Base-by-base conservation (phyloP, 2,888 invertebrate species). In the Strigamia maritima region DNA sequence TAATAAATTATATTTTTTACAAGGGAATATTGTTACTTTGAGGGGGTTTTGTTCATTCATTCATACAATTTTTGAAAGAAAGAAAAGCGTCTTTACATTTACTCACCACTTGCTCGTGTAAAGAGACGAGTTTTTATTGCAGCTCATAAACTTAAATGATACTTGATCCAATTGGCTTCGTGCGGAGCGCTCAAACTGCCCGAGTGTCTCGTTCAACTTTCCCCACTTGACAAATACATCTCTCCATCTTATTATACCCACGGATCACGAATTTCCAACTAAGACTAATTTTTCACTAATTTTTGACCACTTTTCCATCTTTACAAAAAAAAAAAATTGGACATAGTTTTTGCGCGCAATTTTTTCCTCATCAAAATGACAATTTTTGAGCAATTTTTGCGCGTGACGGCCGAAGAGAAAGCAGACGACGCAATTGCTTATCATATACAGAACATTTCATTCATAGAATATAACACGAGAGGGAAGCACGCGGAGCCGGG, bases 101-200 rank as follows among this genome's bases (percentile, higher is more conserved):
- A 31, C 24, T 35, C 40, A 44, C 74, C 28, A 44, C 79, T 19
- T 28, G 78, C 40, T 24, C 38, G 35, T 38, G n/a, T 24, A 19
- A 26, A 22, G 79, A 31, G 38, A 65, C 74, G 38, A 38, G 79
- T 75, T 80, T 80, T 80, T 80, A 80, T 80, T 80, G 79, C 80
- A 75, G 44, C 70, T 76, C 80, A 80, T 80, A 80, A 80, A 80
- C 79, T 80, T 80, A 80, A 80, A 80, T 79, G 80, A 80, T 76
- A 80, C 79, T 80, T 79, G 80, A 79, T 80, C 80, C 80, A 79
- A 80, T 79, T 76, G 79, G 79, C 70, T 38, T 75, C 26, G 74
- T 35, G 74, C 79, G 75, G 74, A 78, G 78, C 60, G 31, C 78
- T 22, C 76, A 35, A 40, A 40, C 76, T 75, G 76, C 76, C 76